These are phyloP conservation scores for Dolichallabes microphthalmus DNA, from an alignment of 2,113 vertebrate genomes.

Conservation along the genomic window DNA sequence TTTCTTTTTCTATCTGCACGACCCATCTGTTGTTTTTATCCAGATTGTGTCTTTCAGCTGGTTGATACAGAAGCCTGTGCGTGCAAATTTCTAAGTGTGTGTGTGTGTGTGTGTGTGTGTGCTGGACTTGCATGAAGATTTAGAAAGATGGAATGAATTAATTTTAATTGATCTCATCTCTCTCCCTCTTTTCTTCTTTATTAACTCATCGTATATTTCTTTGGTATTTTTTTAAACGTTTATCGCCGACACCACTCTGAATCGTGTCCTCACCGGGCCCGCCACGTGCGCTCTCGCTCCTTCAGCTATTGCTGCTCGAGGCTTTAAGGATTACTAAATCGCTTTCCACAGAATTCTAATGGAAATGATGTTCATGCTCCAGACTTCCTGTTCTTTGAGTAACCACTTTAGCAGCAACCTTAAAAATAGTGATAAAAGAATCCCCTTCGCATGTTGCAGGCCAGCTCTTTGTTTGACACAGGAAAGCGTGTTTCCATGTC, in stretches of 20 bases:
- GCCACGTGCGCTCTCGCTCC: background rate
- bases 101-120: background rate
- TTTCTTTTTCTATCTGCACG: background rate
- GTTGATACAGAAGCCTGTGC: background rate
- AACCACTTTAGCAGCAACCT: background rate
- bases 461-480: background rate
- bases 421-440: background rate
- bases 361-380: background rate
- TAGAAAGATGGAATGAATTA: background rate
- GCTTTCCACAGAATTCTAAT: background rate
- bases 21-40: slow-evolving; percentile 8
- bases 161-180: slow-evolving; percentile 7
- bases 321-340: background rate
- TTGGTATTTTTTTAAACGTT: background rate
- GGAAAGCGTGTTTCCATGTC: background rate
- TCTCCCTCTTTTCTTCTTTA: background rate
- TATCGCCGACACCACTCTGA: background rate
- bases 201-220: background rate
- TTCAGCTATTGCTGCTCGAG: background rate
- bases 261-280: background rate
- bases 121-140: background rate
- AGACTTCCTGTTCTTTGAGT: background rate
- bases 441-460: background rate
- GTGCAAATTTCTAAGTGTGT: background rate
- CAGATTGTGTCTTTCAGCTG: background rate